A percentile compares a stretch with the other conserved stretches of the same genome.
These are phyloP conservation scores for Luperina nickerlii DNA, from an alignment of 2,888 invertebrate genomes.

Conservation along the genomic window DNA sequence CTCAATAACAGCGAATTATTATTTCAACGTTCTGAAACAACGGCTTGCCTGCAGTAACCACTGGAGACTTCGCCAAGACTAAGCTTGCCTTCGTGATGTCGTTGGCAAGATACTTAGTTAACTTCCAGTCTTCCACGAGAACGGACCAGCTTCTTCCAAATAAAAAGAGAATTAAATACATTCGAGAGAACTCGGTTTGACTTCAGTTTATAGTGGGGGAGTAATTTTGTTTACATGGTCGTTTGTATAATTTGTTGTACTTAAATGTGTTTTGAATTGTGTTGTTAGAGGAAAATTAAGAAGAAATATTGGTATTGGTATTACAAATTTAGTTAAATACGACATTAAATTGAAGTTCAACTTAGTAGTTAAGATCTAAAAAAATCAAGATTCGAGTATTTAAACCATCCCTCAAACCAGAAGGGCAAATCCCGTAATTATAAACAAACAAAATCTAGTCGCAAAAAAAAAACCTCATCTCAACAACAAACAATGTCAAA, in stretches of 20 bases:
- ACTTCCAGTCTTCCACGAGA: conserved; percentile 69
- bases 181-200: conserved; percentile 42
- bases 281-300: not conserved
- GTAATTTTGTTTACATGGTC: conserved; percentile 30
- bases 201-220: conserved; percentile 17
- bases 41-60: conserved; percentile 65
- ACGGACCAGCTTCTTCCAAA: conserved; percentile 71
- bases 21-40: conserved; percentile 62
- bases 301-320: not conserved
- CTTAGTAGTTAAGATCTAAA: not conserved
- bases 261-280: not conserved
- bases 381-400: not conserved
- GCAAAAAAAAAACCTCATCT: too few species aligned
- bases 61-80: conserved; percentile 63
- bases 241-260: conserved; percentile 21
- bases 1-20: conserved; percentile 62
- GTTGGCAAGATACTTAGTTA: conserved; percentile 74
- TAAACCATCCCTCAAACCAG: too few species aligned
- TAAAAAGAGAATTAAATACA: conserved; percentile 76
- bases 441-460: not conserved
- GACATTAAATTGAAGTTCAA: not conserved
- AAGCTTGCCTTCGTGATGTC: conserved; percentile 68
- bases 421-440: not conserved
- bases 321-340: not conserved
- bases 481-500: not conserved